These are phyloP conservation scores for Xenopus petersii DNA, from an alignment of 2,797 vertebrate species.

Conservation along the genomic window DNA sequence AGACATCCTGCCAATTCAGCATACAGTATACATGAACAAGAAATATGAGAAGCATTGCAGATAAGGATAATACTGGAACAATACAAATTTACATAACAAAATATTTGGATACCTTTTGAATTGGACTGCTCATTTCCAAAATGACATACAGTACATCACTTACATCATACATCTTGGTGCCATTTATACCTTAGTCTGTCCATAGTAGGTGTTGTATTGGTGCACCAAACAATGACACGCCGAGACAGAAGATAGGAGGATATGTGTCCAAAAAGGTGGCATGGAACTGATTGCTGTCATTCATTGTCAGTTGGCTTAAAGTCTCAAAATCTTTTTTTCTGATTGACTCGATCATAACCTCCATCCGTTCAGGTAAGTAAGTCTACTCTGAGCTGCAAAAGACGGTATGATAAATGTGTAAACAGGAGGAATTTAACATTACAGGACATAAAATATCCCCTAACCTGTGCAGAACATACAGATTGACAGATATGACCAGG, in stretches of 20 bases:
- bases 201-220: slow-evolving; percentile 77
- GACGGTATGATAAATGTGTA: no score
- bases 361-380: slow-evolving; percentile 73
- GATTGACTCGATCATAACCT: slow-evolving; percentile 76
- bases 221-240: slow-evolving; percentile 80
- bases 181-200: slow-evolving; percentile 74
- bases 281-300: slow-evolving; percentile 96
- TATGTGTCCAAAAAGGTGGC: slow-evolving; percentile 96
- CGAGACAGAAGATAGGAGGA: slow-evolving; percentile 89
- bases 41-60: not conserved
- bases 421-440: no score
- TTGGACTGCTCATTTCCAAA: no score
- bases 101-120: not conserved
- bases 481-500: no score
- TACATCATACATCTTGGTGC: no score
- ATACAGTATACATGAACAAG: not conserved
- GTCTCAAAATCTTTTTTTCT: slow-evolving; percentile 73
- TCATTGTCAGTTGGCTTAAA: slow-evolving; percentile 89
- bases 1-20: not conserved
- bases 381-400: slow-evolving; percentile 78
- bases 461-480: no score
- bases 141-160: no score
- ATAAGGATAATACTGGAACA: not conserved
- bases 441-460: no score
- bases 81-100: not conserved